Evolutionary conservation across 2,888 invertebrate species (phyloP), one percentile per base, ranked within the genome.

Genomic region (Cactoblastis cactorum): DNA sequence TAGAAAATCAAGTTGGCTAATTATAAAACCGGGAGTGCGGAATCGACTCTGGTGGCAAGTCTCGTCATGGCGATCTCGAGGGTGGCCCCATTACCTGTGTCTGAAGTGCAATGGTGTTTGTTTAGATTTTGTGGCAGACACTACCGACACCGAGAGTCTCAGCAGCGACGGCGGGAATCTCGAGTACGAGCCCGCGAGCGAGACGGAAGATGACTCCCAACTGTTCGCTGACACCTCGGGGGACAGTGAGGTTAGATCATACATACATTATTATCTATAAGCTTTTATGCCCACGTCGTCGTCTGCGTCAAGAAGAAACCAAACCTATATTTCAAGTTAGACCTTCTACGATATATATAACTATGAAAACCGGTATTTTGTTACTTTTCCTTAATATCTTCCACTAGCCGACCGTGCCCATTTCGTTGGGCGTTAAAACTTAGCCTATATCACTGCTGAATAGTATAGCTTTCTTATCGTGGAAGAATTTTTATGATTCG

Each of bases 111-210:
- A 55, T 74, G 69, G 77, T 74, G 65, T 82, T 86, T 86, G 76
- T 87, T 43, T 43, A 90, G 90, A 90, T 87, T 67, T 77, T 75
- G 90, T 84, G 65, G 82, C 86, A 57, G 91, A 91, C 77, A 90
- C 91, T 58, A 89, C 83, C 70, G 91, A 91, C 76, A 84, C 90
- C 53, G 87, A 86, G 53, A 69, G 69, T 52, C 41, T 58, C 33
- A 61, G 58, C 53, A 71, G 66, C 59, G 77, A 69, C 43, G 67
- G 69, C 15, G 70, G 74, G 47, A 71, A 67, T 18, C 56, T 80
- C 39, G 89, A 90, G 71, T 91, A 82, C 71, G 91, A 91, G 66
- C 91, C 92, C 3, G 90, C 81, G 28, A 91, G 90, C 35, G 82
- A 81, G 51, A 72, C 84, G 3, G 92, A 90, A 39, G 80, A 80